Conservation (phyloP, 2,113 vertebrate species). For the Vimba vimba region DNA sequence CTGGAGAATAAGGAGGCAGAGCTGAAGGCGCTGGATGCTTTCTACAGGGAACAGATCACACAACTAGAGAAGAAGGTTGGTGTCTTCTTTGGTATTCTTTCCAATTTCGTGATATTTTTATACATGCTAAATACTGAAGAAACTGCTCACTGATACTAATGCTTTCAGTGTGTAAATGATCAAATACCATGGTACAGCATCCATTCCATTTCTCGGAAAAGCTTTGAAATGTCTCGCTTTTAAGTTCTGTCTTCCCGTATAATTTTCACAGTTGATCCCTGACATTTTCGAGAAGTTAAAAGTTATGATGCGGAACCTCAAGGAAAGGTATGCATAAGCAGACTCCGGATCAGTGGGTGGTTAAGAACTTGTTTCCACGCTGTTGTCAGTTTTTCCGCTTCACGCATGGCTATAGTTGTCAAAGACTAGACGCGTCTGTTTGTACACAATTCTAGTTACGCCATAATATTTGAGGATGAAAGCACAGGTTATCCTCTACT, state of each 20-base stretch:
- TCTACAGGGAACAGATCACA: slow-evolving; percentile 88
- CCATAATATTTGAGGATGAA: slow-evolving; percentile 17
- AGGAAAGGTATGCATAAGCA: slow-evolving; percentile 12
- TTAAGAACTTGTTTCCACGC: not conserved
- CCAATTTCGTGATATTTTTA: not conserved
- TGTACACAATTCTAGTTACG: slow-evolving; percentile 2
- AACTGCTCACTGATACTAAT: not conserved
- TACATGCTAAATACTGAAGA: not conserved
- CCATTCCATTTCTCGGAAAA: not conserved
- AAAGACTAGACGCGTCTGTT: not conserved
- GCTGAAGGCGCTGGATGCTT: slow-evolving; percentile 77
- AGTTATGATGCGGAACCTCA: slow-evolving; percentile 1
- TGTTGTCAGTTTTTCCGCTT: slow-evolving; percentile 10
- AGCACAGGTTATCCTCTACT: not conserved
- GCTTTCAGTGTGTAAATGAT: slow-evolving; percentile 6
- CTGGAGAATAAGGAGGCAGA: slow-evolving; percentile 85
- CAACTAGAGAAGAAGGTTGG: slow-evolving; percentile 87
- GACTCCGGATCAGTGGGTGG: not conserved
- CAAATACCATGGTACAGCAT: not conserved
- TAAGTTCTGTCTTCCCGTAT: slow-evolving; percentile 14
- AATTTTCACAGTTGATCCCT: slow-evolving; percentile 39
- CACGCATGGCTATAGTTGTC: not conserved
- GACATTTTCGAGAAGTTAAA: slow-evolving; percentile 57
- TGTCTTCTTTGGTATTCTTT: not conserved
- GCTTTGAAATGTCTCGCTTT: slow-evolving; percentile 23